These are phyloP conservation scores for Nyctibius grandis DNA, from an alignment of 2,797 vertebrate species.

Conservation along the genomic window DNA sequence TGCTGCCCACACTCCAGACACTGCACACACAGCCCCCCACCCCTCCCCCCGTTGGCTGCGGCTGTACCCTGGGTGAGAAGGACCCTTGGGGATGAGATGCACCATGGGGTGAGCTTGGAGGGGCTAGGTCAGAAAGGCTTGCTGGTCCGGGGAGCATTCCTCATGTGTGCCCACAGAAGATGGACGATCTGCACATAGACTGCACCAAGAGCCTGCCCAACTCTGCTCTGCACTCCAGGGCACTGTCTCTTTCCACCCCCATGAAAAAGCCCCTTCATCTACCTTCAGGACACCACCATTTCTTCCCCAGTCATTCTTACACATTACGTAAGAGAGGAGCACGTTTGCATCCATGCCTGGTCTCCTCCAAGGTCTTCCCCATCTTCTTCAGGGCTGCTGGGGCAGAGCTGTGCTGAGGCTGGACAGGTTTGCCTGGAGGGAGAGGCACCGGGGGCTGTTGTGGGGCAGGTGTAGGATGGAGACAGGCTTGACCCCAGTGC, in stretches of 20 bases:
- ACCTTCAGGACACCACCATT: too few relatives aligned
- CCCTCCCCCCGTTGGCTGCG: rapidly evolving
- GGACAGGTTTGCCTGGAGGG: background rate
- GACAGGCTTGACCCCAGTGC: background rate
- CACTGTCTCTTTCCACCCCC: background rate
- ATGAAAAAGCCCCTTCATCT: background rate
- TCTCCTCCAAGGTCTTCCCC: background rate
- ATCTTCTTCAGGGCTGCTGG: background rate
- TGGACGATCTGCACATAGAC: background rate
- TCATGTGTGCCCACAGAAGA: background rate
- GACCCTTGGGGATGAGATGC: background rate
- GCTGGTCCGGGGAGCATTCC: rapidly evolving
- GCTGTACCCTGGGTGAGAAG: background rate
- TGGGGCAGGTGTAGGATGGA: background rate
- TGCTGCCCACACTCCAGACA: background rate
- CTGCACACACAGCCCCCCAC: background rate
- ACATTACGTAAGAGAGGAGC: rapidly evolving
- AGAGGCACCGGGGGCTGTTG: background rate
- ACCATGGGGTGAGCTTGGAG: background rate
- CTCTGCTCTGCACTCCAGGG: rapidly evolving
- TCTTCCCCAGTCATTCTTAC: background rate
- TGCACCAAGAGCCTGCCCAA: background rate
- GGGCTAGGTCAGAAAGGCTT: background rate
- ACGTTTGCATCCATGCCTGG: background rate
- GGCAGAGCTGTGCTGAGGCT: background rate